Base-by-base conservation (phyloP, 1,140 invertebrate species). In the Aphis craccivora region DNA sequence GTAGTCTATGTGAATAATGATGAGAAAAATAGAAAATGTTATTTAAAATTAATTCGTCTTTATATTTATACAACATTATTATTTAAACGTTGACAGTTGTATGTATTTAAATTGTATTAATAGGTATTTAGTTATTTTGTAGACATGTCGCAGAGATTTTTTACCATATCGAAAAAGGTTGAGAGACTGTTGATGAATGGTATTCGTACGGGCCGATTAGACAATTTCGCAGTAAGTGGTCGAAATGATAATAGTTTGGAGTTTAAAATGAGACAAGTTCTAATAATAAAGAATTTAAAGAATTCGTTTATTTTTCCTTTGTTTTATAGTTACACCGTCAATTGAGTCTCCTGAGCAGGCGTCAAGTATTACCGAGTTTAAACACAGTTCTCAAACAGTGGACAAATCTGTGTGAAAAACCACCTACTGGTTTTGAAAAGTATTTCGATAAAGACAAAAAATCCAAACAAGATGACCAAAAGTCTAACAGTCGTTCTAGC, bases 361-460 rank as follows among this genome's bases (percentile, higher is more conserved):
- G 91, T 51, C 88, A 92, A 55, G 83, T 93, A 35, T 45, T 90
- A 76, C 93, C 88, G 14, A 84, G 37, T 48, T 9, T 93, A 18
- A 55, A 37, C n/a, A 55, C 35, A 48, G 94, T 96, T 25, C 95
- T 96, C 94, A 95, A 96, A 53, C 95, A 97, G 93, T 96, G 96
- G 95, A 95, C 95, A 94, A 94, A 96, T 90, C 96, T 97, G 94
- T 97, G 96, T 94, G 96, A 97, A 94, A 97, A 97, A 94, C 97
- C 97, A 20, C 97, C 98, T 0, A 98, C 98, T 96, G 98, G 98
- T 37, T 99, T 99, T 95, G 98, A 98, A 95, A 99, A 99, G 94
- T 99, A 97, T 95, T 99, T 98, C 94, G 96, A 97, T 95, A 96
- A 96, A 91, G 96, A 96, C 94, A 95, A 95, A 94, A 94, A 95